A percentile compares a stretch with the other conserved stretches of the same genome.
These are phyloP conservation scores for Amphiduros pacificus DNA, from an alignment of 2,888 invertebrate genomes.

Conservation along the genomic window DNA sequence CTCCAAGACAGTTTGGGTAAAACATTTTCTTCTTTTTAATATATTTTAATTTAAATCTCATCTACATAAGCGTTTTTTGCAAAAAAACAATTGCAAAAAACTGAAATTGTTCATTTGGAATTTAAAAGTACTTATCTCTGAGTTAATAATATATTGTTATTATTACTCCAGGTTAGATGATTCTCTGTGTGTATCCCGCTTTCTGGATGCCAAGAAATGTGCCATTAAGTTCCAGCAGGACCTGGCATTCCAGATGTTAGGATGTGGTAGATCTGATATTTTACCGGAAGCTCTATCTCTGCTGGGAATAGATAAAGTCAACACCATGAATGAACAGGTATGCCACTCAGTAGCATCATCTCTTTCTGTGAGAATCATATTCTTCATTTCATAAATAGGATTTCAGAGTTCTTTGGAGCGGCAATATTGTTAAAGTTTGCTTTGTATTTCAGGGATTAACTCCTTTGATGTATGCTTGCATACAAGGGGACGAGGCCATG, in stretches of 20 bases:
- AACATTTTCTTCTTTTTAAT: too few species aligned
- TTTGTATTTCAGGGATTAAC: conserved; percentile 68
- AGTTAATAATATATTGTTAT: too few species aligned
- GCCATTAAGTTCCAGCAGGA: conserved; percentile 71
- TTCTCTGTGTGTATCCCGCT: conserved; percentile 57
- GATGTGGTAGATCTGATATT: conserved; percentile 78
- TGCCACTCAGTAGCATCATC: neutral
- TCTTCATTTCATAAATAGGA: neutral
- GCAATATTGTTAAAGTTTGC: neutral
- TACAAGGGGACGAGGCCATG: conserved; percentile 78
- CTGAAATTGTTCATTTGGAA: too few species aligned
- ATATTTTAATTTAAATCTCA: too few species aligned
- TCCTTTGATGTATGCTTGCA: conserved; percentile 80
- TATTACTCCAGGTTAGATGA: conserved; percentile 60
- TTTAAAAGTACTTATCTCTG: too few species aligned
- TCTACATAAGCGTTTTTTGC: too few species aligned
- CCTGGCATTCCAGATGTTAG: conserved; percentile 78
- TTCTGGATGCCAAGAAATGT: conserved; percentile 64
- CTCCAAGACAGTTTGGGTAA: conserved; percentile 74
- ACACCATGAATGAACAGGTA: conserved; percentile 68
- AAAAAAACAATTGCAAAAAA: too few species aligned
- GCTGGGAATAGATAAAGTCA: conserved; percentile 73
- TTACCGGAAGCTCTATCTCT: conserved; percentile 76
- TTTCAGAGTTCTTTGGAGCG: neutral
- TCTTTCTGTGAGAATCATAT: neutral